Evolutionary conservation across 2,113 vertebrate genomes (phyloP), one percentile per base, ranked within the genome.

Genomic region (Lipophrys pholis): DNA sequence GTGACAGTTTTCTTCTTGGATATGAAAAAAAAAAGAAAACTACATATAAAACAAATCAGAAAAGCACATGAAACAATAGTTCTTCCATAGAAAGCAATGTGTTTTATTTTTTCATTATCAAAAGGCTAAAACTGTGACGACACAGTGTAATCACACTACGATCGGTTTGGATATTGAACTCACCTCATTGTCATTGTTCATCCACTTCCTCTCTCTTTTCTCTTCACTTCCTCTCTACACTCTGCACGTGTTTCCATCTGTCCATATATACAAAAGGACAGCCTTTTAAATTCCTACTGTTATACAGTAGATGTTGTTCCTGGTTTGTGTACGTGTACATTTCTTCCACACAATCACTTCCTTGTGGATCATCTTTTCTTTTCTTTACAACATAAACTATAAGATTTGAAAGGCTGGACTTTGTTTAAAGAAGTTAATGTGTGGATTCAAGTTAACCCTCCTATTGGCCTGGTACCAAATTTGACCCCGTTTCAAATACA

Each of bases 1-100:
- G 94, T 95, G 93, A 95, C 89, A 94, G 95, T 93, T 94, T 95
- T 39, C 90, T 81, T 94, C 94, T 30, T 4, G 21, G 21, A 94
- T 59, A 50, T 8, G 30, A 38, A 38, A 21, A 59, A 69, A 7
- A 0, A 11, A 56, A 11, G 3, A 46, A n/a, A n/a, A 45, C 11
- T 8, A 16, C 5, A 30, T 30, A 30, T 4, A 41, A 36, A 12
- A 61, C 14, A 76, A 3, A 60, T 15, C 49, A 73, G 49, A 77
- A 68, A 87, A 3, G 41, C 89, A 94, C 92, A 91, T 92, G 93
- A 92, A 94, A 93, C 89, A 86, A 83, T 89, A 84, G 91, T 88
- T 90, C 88, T 93, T 48, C 15, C 86, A 92, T 6, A 38, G 9
- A 1, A 90, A 71, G 51, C 14, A 61, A 36, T 67, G 35, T 46